Conservation (phyloP, 1,140 invertebrate genomes). For the Copidosoma floridanum region DNA sequence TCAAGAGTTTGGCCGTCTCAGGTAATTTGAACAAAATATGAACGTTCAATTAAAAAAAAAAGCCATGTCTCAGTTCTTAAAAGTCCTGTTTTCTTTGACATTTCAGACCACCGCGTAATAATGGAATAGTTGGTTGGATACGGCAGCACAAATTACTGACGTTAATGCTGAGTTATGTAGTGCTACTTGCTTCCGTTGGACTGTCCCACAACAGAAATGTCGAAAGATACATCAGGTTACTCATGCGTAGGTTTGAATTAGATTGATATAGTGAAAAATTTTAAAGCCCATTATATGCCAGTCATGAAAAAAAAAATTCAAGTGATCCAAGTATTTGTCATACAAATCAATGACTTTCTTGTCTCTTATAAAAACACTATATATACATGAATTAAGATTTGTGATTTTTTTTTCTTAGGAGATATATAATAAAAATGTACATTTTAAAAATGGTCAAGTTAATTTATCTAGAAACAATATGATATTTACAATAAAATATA, state of each 20-base stretch:
- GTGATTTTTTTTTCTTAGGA: constrained; percentile 10
- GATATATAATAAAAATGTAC: constrained; percentile 6
- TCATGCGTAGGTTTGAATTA: constrained; percentile 50
- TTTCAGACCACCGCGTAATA: constrained; percentile 40
- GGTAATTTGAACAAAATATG: constrained; percentile 33
- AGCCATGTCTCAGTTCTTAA: too few relatives aligned
- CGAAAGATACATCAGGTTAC: constrained; percentile 50
- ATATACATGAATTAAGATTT: constrained; percentile 2
- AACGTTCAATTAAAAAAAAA: background rate
- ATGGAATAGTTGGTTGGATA: constrained; percentile 49
- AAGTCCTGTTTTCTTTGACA: constrained; percentile 9
- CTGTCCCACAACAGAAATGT: constrained; percentile 52
- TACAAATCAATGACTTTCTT: constrained; percentile 14
- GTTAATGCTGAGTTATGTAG: constrained; percentile 52
- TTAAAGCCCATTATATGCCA: background rate
- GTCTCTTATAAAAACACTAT: constrained; percentile 20
- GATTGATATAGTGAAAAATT: constrained; percentile 30
- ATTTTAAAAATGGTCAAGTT: constrained; percentile 13
- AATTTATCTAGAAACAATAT: constrained; percentile 23
- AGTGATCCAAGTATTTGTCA: constrained; percentile 19
- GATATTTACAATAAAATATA: constrained; percentile 13
- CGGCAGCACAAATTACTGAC: constrained; percentile 54
- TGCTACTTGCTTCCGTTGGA: constrained; percentile 53
- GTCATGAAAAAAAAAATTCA: constrained; percentile 26
- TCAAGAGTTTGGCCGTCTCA: constrained; percentile 48